Evolutionary conservation across 2,113 vertebrate genomes (phyloP).

Genomic region (Passer domesticus): DNA sequence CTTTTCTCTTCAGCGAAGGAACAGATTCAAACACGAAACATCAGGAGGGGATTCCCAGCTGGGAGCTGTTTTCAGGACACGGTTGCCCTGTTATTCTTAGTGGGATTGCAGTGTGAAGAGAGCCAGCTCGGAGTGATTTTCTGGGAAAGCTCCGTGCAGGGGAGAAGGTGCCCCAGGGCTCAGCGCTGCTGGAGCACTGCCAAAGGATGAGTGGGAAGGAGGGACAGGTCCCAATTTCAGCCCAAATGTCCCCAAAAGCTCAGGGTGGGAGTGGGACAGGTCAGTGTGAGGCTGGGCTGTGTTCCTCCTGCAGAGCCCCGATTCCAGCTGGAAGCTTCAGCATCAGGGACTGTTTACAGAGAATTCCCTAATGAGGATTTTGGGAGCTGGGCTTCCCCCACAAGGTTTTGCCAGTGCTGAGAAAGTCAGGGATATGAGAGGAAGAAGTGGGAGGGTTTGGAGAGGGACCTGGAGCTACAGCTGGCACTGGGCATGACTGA

Average conservation of each 20-base stretch:
- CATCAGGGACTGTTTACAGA: background rate
- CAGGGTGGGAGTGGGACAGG: background rate
- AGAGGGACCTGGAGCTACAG: background rate
- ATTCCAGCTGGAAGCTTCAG: accelerated
- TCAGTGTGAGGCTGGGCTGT: accelerated
- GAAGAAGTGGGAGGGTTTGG: background rate
- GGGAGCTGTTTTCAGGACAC: background rate
- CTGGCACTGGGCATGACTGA: background rate
- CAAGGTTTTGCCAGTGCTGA: accelerated
- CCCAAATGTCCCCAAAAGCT: accelerated
- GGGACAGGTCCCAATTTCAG: accelerated
- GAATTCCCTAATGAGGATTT: background rate
- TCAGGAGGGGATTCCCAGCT: background rate
- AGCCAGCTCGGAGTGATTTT: background rate
- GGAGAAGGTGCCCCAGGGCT: accelerated
- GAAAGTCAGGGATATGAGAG: background rate
- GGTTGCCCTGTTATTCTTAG: background rate
- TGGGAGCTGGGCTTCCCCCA: background rate
- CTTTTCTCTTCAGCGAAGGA: background rate
- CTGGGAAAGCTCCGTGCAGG: background rate
- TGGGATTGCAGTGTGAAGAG: background rate
- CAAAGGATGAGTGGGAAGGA: background rate
- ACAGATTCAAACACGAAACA: accelerated
- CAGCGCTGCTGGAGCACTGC: accelerated
- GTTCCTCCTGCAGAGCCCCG: accelerated